Conservation (phyloP, 2,113 vertebrate genomes). For the Perognathus longimembris region DNA sequence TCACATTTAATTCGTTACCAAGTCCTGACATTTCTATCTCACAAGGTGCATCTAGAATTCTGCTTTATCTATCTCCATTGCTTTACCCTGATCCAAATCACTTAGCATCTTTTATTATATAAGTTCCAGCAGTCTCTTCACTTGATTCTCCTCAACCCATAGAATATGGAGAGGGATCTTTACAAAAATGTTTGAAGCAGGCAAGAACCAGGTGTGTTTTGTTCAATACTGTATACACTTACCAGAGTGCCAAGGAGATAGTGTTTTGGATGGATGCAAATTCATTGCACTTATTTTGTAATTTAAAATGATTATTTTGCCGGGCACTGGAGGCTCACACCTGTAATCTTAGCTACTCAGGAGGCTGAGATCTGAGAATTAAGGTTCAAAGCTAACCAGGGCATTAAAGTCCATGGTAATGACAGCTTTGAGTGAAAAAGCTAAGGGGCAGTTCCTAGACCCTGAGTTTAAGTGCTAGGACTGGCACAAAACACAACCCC, state of each 20-base stretch:
- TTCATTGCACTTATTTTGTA: constrained; percentile 20
- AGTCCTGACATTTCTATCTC: background rate
- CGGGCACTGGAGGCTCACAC: too few relatives aligned
- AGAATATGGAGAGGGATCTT: constrained; percentile 8
- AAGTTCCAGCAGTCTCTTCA: constrained; percentile 12
- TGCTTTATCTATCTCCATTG: background rate
- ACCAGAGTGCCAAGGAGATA: background rate
- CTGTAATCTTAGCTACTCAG: too few relatives aligned
- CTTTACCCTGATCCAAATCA: background rate
- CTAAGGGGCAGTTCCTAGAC: too few relatives aligned
- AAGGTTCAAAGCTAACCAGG: too few relatives aligned
- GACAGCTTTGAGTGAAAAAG: too few relatives aligned
- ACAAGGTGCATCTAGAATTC: background rate
- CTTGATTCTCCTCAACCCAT: background rate
- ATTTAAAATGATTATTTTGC: constrained; percentile 37
- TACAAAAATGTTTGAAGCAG: constrained; percentile 24
- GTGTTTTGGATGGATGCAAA: constrained; percentile 33
- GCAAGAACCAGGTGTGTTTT: constrained; percentile 8
- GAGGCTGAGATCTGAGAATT: too few relatives aligned
- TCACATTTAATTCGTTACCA: background rate
- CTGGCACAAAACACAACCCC: too few relatives aligned
- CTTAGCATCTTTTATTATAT: background rate
- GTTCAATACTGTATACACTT: background rate
- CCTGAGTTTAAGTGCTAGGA: too few relatives aligned
- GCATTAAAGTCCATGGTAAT: too few relatives aligned